Base-by-base conservation (phyloP, 2,888 invertebrate genomes). In the Drosophila koepferae region DNA sequence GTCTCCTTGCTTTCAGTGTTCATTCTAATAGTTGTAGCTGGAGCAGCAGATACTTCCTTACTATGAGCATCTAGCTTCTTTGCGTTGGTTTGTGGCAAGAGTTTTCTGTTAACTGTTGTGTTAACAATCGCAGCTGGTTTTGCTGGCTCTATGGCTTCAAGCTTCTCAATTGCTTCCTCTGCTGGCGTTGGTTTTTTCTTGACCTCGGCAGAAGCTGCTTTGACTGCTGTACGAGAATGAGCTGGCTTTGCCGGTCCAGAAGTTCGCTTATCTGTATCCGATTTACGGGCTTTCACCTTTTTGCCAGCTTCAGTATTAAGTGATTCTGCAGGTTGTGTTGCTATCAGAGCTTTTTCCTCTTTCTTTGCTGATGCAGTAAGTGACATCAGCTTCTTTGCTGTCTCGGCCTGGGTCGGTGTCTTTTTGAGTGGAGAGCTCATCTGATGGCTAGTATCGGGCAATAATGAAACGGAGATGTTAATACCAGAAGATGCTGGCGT, bases 401-500 rank as follows among this genome's bases (percentile, higher is more conserved):
- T 62, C 51, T 78, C 78, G 1, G 74, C 64, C 40, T 77, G 68
- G 0, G 64, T 63, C 12, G 59, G n/a, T 1, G 1, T 12, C 20
- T 63, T 78, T 38, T 73, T 69, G 12, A 53, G 18, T 12, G 49
- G 10, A 8, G 43, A 18, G 20, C 4, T 18, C 16, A 5, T 4
- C n/a, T n/a, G 34, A 1, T 28, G 48, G 8, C 20, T 56, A 5
- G 9, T 18, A 7, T 74, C 75, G 6, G 75, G 12, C 20, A 74
- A 28, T 51, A 71, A 14, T n/a, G 76, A 77, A 9, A 77, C 80
- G 4, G 77, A 77, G 1, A 77, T 77, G 48, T 77, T 77, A 8
- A 77, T 80, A 6, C 71, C 76, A 7, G 53, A 2, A n/a, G 67
- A 10, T 9, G 49, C 12, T 14, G 55, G 18, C 2, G 14, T 8